phyloP scores from a whole-genome alignment of 2,113 vertebrate species.

The Procavia capensis region DNA sequence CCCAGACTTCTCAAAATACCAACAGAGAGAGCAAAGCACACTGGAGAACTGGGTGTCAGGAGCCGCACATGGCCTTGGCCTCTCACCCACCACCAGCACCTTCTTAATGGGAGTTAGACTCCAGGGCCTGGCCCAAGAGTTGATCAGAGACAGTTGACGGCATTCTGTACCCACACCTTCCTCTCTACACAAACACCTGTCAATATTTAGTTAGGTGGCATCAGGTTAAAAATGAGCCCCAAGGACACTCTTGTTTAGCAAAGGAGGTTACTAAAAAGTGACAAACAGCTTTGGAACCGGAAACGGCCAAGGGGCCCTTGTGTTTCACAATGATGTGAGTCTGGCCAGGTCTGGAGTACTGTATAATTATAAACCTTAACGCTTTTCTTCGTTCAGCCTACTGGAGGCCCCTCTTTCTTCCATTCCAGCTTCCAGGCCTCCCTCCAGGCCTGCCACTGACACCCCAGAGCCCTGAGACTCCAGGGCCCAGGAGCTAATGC shows the following conservation, averaged over 20 bases:
- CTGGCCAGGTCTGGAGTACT: neutral
- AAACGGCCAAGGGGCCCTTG: neutral
- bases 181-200: neutral
- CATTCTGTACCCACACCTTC: neutral
- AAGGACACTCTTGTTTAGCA: neutral
- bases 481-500: neutral
- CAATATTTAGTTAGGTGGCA: neutral
- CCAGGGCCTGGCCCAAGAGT: neutral
- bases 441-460: neutral
- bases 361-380: neutral
- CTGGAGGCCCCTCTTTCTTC: neutral
- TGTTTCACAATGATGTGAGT: neutral
- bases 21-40: neutral
- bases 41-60: neutral
- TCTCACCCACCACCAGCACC: neutral
- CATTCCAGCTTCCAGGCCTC: neutral
- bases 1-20: neutral
- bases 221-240: neutral
- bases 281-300: neutral
- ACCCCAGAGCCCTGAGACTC: neutral
- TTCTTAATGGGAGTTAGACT: neutral
- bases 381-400: neutral
- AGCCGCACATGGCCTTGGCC: neutral
- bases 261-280: neutral
- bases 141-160: neutral